These are phyloP conservation scores for Heliothis subflexa DNA, from an alignment of 1,140 invertebrate genomes.

Conservation along the genomic window DNA sequence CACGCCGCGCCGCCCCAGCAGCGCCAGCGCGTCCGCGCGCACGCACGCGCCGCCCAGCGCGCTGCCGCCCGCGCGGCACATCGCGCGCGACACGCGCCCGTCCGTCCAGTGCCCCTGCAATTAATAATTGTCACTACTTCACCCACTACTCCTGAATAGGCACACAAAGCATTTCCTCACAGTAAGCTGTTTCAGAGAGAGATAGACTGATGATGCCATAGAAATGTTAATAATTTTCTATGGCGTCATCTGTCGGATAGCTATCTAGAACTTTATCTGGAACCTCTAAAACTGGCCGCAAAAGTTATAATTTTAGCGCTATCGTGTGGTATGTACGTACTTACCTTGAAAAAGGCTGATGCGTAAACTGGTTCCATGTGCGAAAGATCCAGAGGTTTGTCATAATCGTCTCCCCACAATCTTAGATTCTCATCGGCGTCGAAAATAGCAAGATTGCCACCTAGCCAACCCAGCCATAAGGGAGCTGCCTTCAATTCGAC, in stretches of 20 bases:
- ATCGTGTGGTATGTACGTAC: constrained; percentile 8
- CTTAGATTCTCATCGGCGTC: constrained; percentile 95
- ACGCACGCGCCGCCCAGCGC: constrained; percentile 93
- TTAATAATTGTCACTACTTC: background rate
- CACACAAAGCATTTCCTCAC: too few relatives aligned
- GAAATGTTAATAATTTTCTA: too few relatives aligned
- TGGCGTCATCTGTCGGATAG: too few relatives aligned
- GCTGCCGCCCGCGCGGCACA: constrained; percentile 84
- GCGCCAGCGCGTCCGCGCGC: constrained; percentile 92
- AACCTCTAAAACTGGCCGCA: background rate
- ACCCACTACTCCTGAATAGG: too few relatives aligned
- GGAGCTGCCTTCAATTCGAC: constrained; percentile 93
- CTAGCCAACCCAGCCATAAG: constrained; percentile 96
- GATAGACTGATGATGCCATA: too few relatives aligned
- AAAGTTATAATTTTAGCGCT: background rate
- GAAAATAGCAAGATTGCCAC: constrained; percentile 94
- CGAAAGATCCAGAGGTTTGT: constrained; percentile 94
- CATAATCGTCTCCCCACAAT: constrained; percentile 95
- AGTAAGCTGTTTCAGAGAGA: too few relatives aligned
- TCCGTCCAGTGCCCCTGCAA: constrained; percentile 91
- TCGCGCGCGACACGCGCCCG: constrained; percentile 88
- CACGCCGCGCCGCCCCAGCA: constrained; percentile 94
- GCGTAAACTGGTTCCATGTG: constrained; percentile 95
- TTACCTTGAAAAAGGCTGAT: constrained; percentile 96
- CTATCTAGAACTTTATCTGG: too few relatives aligned